phyloP scores from a whole-genome alignment of 2,797 vertebrate genomes.

The Danionella dracula region DNA sequence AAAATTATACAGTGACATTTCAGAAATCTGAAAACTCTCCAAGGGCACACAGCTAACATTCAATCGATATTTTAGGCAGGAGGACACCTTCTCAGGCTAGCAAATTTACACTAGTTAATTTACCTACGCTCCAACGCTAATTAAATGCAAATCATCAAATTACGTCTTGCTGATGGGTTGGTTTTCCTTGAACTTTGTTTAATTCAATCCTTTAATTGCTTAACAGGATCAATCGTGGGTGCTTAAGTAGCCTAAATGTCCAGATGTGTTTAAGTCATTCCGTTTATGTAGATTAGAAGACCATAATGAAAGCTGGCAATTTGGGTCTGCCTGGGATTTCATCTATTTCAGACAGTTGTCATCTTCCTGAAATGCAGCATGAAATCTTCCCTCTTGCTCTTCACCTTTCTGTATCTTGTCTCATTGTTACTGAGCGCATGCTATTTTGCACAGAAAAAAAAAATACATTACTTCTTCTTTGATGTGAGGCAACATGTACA shows the following conservation, averaged over 20 bases:
- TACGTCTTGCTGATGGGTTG: constrained; percentile 10
- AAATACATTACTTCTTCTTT: neutral
- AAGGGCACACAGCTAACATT: neutral
- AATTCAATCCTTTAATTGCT: constrained; percentile 45
- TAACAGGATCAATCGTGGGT: constrained; percentile 40
- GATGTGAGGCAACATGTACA: neutral
- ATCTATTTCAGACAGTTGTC: constrained; percentile 5
- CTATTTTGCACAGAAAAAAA: constrained; percentile 5
- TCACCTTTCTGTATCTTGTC: neutral
- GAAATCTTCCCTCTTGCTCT: neutral
- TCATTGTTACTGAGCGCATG: neutral
- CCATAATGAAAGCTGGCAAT: constrained; percentile 34
- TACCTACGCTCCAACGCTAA: constrained; percentile 33
- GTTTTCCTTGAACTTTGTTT: constrained; percentile 40
- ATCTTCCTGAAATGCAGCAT: constrained; percentile 3
- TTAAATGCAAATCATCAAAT: constrained; percentile 41
- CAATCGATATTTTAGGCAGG: constrained; percentile 34
- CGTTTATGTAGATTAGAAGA: constrained; percentile 30
- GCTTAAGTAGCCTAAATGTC: constrained; percentile 43
- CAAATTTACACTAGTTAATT: constrained; percentile 26
- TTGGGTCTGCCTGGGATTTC: constrained; percentile 24
- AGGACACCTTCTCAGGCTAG: constrained; percentile 4
- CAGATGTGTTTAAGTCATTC: constrained; percentile 23
- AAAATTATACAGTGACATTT: neutral
- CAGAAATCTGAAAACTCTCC: constrained; percentile 39